Evolutionary conservation across 2,113 vertebrate genomes (phyloP).

Genomic region (Sigmodon hispidus): DNA sequence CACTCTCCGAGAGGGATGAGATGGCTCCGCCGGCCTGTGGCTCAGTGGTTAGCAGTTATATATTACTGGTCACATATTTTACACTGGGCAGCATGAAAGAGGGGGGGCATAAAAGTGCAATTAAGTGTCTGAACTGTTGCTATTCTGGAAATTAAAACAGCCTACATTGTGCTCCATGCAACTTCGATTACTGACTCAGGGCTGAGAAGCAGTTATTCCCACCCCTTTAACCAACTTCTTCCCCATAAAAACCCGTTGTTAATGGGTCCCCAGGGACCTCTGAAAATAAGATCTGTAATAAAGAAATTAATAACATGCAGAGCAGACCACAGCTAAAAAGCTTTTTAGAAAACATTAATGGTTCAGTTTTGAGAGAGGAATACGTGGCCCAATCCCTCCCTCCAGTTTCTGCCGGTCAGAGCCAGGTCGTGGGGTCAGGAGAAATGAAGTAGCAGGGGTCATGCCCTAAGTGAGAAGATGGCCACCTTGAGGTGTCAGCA

Average conservation of each 20-base stretch:
- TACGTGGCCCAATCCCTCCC: slow-evolving; percentile 49
- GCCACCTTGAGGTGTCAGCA: no score
- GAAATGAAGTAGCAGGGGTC: background rate
- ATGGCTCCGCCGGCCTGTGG: slow-evolving; percentile 76
- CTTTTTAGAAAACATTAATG: slow-evolving; percentile 82
- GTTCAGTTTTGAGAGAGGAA: slow-evolving; percentile 64
- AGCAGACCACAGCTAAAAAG: slow-evolving; percentile 83
- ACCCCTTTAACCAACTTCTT: slow-evolving; percentile 88
- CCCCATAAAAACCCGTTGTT: slow-evolving; percentile 87
- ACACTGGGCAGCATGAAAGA: slow-evolving; percentile 82
- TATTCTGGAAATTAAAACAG: slow-evolving; percentile 89
- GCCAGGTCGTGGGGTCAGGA: accelerated
- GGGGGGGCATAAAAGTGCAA: slow-evolving; percentile 85
- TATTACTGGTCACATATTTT: slow-evolving; percentile 87
- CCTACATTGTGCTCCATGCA: slow-evolving; percentile 81
- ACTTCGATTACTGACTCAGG: slow-evolving; percentile 85
- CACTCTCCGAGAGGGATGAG: slow-evolving; percentile 73
- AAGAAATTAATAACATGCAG: slow-evolving; percentile 89
- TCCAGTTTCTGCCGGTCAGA: slow-evolving; percentile 12
- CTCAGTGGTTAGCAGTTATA: slow-evolving; percentile 85
- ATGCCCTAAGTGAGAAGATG: background rate
- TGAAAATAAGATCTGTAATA: slow-evolving; percentile 90
- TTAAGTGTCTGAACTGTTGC: slow-evolving; percentile 88
- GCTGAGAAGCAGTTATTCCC: slow-evolving; percentile 85
- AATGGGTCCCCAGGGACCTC: slow-evolving; percentile 85